Percentiles rank a stretch among this genome's conserved stretches.
Conservation (phyloP, 2,113 vertebrate species). For the Hymenochirus boettgeri region DNA sequence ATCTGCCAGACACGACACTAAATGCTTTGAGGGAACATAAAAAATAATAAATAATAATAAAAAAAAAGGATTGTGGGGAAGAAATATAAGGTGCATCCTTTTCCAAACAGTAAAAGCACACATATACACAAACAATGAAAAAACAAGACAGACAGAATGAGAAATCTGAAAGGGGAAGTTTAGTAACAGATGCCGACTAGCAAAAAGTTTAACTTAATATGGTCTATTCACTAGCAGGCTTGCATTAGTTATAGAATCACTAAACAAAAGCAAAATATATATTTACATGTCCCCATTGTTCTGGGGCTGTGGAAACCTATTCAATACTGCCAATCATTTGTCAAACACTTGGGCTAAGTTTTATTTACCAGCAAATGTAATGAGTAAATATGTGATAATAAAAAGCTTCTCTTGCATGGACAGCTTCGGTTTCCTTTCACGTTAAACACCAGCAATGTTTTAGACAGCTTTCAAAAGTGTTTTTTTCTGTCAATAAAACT, state of each 20-base stretch:
- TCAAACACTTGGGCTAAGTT: constrained; percentile 69
- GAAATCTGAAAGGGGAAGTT: constrained; percentile 70
- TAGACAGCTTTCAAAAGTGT: constrained; percentile 78
- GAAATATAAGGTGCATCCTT: constrained; percentile 54
- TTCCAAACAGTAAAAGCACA: constrained; percentile 63
- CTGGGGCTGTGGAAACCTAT: constrained; percentile 67
- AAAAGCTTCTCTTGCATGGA: constrained; percentile 73
- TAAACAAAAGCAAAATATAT: constrained; percentile 77
- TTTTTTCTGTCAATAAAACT: constrained; percentile 84
- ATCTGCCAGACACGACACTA: constrained; percentile 92
- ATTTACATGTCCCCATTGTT: constrained; percentile 74
- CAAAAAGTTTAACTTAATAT: constrained; percentile 70
- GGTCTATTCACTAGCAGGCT: constrained; percentile 62
- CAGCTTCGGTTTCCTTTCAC: constrained; percentile 68
- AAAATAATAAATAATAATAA: constrained; percentile 50
- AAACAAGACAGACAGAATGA: constrained; percentile 56
- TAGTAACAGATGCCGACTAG: constrained; percentile 58
- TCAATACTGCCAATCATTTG: constrained; percentile 70
- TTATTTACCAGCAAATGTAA: constrained; percentile 77
- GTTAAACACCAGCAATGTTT: constrained; percentile 78
- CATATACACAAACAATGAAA: constrained; percentile 48
- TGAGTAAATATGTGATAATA: constrained; percentile 82
- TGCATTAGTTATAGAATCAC: constrained; percentile 66
- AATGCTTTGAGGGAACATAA: constrained; percentile 72
- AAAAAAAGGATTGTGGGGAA: constrained; percentile 58